A percentile compares a stretch with the other conserved stretches of the same genome.
These are phyloP conservation scores for Volucella inanis DNA, from an alignment of 2,888 invertebrate genomes.

Conservation along the genomic window DNA sequence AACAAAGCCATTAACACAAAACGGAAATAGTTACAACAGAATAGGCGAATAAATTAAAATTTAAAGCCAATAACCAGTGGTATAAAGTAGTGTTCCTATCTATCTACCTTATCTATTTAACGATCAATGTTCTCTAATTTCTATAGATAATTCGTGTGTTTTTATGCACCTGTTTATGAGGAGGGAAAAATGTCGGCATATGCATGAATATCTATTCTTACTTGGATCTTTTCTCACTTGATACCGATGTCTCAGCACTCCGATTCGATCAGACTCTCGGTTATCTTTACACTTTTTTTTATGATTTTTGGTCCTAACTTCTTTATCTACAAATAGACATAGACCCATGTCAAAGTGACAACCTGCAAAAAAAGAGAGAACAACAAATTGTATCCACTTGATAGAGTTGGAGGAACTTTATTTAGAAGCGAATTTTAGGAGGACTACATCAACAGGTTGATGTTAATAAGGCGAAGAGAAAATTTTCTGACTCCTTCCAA, in stretches of 20 bases:
- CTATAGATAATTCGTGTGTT: constrained; percentile 51
- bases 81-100: background rate
- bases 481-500: too few relatives aligned
- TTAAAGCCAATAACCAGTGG: constrained; percentile 21
- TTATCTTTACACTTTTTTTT: constrained; percentile 27
- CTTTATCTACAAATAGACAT: background rate
- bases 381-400: background rate
- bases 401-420: background rate
- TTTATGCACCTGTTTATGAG: constrained; percentile 50
- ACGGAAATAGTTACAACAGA: constrained; percentile 60
- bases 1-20: constrained; percentile 35
- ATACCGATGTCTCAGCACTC: background rate
- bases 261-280: constrained; percentile 1
- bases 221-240: background rate
- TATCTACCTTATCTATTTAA: constrained; percentile 38
- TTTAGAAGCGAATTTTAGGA: too few relatives aligned
- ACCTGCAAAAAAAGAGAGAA: constrained; percentile 42
- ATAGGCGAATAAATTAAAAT: constrained; percentile 49
- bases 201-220: background rate
- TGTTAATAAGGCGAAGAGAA: too few relatives aligned
- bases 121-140: constrained; percentile 61
- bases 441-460: too few relatives aligned
- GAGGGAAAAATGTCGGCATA: background rate
- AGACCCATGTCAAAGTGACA: constrained; percentile 63
- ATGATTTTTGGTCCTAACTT: background rate